phyloP scores from a whole-genome alignment of 2,113 vertebrate genomes.

The Trachemys scripta region DNA sequence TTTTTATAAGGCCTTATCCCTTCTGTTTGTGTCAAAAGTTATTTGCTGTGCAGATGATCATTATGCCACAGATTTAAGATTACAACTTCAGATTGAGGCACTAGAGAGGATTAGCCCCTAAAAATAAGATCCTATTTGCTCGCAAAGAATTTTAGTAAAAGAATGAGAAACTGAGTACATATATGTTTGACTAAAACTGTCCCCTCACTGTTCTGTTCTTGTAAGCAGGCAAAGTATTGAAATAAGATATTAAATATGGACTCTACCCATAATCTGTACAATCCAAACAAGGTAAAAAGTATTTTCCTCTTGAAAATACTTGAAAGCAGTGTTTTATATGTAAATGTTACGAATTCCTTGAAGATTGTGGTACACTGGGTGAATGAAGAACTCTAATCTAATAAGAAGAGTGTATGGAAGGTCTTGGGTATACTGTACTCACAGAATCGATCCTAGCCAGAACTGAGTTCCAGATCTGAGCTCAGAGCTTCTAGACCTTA shows the following conservation, averaged over 20 bases:
- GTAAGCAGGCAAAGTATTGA: neutral
- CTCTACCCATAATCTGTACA: neutral
- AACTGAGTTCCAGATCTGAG: neutral
- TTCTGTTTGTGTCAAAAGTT: neutral
- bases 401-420: neutral
- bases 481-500: neutral
- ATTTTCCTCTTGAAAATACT: neutral
- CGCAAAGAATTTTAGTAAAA: neutral
- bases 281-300: neutral
- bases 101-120: neutral
- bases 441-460: neutral
- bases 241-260: neutral
- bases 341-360: slow-evolving; percentile 33
- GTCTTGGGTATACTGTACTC: neutral
- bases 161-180: neutral
- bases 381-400: slow-evolving; percentile 32
- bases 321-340: slow-evolving; percentile 26
- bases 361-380: neutral
- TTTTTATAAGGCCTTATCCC: neutral
- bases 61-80: neutral
- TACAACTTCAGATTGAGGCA: neutral
- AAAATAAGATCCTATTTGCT: neutral
- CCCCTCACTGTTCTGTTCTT: neutral
- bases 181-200: neutral
- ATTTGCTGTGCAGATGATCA: neutral